Conservation (phyloP, 2,888 invertebrate genomes). For the Argyresthia goedartella region DNA sequence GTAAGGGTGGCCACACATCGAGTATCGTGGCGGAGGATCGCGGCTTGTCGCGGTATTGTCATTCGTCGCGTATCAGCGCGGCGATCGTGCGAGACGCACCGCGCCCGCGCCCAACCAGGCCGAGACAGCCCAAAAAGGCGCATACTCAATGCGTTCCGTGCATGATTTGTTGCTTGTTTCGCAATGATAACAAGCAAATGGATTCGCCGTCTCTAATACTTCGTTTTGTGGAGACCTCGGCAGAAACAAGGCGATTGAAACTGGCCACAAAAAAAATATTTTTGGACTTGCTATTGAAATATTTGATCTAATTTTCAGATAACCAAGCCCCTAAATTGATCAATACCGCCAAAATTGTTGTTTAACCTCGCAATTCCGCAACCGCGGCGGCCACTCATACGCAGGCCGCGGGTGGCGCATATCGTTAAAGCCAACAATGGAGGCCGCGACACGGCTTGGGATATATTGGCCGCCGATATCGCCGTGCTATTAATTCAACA, state of each 20-base stretch:
- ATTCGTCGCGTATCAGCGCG: conserved; percentile 37
- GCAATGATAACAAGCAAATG: background rate
- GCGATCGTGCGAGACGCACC: conserved; percentile 36
- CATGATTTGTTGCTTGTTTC: conserved; percentile 3
- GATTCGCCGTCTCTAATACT: no score
- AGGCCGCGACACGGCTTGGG: conserved; percentile 7
- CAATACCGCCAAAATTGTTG: no score
- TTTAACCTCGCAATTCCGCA: no score
- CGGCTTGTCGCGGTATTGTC: conserved; percentile 52
- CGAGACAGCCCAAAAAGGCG: background rate
- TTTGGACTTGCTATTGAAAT: no score
- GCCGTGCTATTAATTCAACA: conserved; percentile 34
- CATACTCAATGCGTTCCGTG: conserved; percentile 5
- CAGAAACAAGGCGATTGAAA: no score
- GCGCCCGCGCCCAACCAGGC: conserved; percentile 13
- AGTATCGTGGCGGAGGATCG: conserved; percentile 39
- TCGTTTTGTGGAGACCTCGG: no score
- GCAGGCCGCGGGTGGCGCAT: conserved; percentile 7
- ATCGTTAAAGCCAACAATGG: conserved; percentile 8
- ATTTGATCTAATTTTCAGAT: no score
- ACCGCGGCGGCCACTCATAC: background rate
- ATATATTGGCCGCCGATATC: conserved; percentile 27
- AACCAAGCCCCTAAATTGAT: no score
- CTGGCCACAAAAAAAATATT: no score
- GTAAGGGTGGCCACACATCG: conserved; percentile 56